These are phyloP conservation scores for Pseudomugil gertrudae DNA, from an alignment of 2,797 vertebrate species.

Conservation along the genomic window DNA sequence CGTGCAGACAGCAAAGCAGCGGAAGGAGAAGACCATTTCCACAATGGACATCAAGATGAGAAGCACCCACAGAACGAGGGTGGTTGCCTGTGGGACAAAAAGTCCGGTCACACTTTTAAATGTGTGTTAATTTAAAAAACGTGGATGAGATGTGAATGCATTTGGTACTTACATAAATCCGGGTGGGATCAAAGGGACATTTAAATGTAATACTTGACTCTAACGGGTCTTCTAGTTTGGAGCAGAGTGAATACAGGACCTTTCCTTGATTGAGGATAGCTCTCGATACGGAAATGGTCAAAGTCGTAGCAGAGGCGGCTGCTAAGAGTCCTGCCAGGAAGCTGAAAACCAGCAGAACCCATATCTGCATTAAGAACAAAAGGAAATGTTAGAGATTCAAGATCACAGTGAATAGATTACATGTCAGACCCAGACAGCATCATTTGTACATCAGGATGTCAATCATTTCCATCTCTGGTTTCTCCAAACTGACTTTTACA, in stretches of 20 bases:
- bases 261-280: constrained; percentile 81
- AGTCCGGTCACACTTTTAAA: background rate
- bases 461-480: background rate
- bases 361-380: constrained; percentile 76
- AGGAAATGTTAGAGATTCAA: background rate
- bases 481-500: too few species aligned
- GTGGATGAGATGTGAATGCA: background rate
- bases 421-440: background rate
- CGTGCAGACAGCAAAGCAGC: constrained; percentile 81
- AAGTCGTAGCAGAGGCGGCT: constrained; percentile 77
- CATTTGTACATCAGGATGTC: background rate
- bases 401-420: too few species aligned
- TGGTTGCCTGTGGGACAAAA: constrained; percentile 83
- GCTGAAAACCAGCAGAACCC: constrained; percentile 83
- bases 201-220: constrained; percentile 75
- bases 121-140: background rate
- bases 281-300: constrained; percentile 79
- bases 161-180: constrained; percentile 86
- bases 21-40: constrained; percentile 83
- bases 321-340: constrained; percentile 83
- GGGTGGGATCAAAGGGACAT: constrained; percentile 92
- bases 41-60: constrained; percentile 81
- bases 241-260: constrained; percentile 82
- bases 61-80: constrained; percentile 87
- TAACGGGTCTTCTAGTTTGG: constrained; percentile 19